These are phyloP conservation scores for Galbula dea DNA, from an alignment of 2,113 vertebrate species.

Conservation along the genomic window DNA sequence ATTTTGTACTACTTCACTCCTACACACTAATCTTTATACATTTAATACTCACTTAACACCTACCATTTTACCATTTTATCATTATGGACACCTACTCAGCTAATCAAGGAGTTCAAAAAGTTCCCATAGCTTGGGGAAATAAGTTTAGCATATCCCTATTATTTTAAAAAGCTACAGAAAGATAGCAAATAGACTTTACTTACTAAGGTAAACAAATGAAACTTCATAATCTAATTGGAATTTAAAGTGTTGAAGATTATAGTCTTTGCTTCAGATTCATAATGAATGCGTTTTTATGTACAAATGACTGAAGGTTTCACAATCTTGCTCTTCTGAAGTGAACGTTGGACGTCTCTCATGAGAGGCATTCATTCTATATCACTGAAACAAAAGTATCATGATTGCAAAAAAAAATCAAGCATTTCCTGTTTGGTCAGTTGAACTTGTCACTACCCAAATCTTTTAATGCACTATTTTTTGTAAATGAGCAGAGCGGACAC, in stretches of 20 bases:
- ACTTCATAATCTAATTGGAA: not conserved
- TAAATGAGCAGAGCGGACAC: not conserved
- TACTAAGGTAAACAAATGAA: not conserved
- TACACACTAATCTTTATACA: not conserved
- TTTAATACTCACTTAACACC: not conserved
- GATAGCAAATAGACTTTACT: not conserved
- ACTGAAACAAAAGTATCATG: not conserved
- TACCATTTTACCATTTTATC: not conserved
- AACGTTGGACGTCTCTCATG: not conserved
- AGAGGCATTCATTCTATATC: not conserved
- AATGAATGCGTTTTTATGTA: not conserved
- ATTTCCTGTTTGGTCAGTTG: not conserved
- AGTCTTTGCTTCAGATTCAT: not conserved
- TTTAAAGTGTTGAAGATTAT: not conserved
- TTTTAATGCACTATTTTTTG: not conserved
- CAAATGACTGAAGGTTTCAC: not conserved
- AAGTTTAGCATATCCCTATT: not conserved
- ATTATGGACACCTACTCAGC: not conserved
- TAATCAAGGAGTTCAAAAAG: not conserved
- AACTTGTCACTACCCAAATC: not conserved
- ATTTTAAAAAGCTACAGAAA: not conserved
- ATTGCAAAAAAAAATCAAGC: not conserved
- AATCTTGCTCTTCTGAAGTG: not conserved
- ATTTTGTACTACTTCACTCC: constrained; percentile 8
- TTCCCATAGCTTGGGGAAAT: not conserved